phyloP scores from a whole-genome alignment of 2,888 invertebrate species.

The Leucoma salicis region DNA sequence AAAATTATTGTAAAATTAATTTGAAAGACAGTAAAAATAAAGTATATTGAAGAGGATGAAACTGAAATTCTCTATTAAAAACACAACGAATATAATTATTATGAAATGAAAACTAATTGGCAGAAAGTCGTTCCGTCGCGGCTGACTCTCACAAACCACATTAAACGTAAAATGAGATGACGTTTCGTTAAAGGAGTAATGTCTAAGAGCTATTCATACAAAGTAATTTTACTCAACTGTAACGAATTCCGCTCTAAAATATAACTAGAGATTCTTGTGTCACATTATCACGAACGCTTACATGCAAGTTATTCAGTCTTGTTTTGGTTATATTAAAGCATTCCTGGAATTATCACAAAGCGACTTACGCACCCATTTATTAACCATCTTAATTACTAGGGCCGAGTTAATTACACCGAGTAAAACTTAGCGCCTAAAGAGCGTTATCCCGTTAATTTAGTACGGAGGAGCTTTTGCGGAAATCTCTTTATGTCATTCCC shows the following conservation, averaged over 20 bases:
- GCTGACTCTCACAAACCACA: too few species aligned
- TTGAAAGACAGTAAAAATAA: too few species aligned
- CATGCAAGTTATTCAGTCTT: conserved; percentile 59
- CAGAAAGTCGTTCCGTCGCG: background rate
- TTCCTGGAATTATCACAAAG: conserved; percentile 76
- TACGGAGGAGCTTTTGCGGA: conserved; percentile 53
- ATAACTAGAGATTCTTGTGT: conserved; percentile 54
- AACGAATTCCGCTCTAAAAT: conserved; percentile 50
- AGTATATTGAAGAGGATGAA: too few species aligned
- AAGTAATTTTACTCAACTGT: conserved; percentile 44
- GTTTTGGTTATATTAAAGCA: conserved; percentile 76
- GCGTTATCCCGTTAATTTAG: conserved; percentile 73
- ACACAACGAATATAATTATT: too few species aligned
- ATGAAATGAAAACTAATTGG: too few species aligned
- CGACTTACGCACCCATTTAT: conserved; percentile 77
- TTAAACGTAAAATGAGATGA: conserved; percentile 33
- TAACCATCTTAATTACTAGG: conserved; percentile 79
- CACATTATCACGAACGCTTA: conserved; percentile 60
- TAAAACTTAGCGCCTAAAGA: conserved; percentile 75
- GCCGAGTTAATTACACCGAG: conserved; percentile 74
- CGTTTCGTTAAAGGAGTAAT: conserved; percentile 38
- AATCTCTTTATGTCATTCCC: conserved; percentile 67
- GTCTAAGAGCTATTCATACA: conserved; percentile 29
- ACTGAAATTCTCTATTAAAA: too few species aligned
- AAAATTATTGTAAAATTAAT: too few species aligned